Base-by-base conservation (phyloP, 2,888 invertebrate species). In the Ceriagrion tenellum region DNA sequence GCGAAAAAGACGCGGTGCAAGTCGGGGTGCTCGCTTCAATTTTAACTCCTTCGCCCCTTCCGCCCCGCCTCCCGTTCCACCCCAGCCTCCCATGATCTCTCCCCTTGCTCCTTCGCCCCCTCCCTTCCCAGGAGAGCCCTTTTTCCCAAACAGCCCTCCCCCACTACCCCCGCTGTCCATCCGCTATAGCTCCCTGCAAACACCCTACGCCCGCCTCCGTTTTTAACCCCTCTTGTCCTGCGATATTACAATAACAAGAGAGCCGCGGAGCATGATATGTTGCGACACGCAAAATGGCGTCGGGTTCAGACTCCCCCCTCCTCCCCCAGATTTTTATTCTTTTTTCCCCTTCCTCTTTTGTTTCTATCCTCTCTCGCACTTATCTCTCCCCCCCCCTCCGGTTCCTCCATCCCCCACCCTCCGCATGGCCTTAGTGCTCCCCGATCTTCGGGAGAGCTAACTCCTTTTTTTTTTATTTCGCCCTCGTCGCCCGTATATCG, bases 231-330 rank as follows among this genome's bases (percentile, higher is more conserved):
- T 93, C 93, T 63, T 93, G 93, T 93, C 93, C 93, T 93, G 93
- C 69, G 93, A 93, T 93, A 93, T 93, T 93, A 93, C 93, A 93
- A 93, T 93, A 93, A 93, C 93, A 93, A 69, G 93, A 93, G 69
- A 47, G 93, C 93, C 93, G 69, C 47, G 93, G 93, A 93, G 93
- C 47, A 93, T 93, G 93, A 93, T 93, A 69, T 93, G 93, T 93
- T 69, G 93, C 93, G 93, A 93, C 93, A 93, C 93, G 93, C 93
- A 93, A 93, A 93, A 93, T 93, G 93, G 93, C 93, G 93, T 35
- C 81, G 35, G 47, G 81, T 74, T 47, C 93, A 12, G 20, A 23
- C 69, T 47, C 1, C 30, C 20, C 69, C 18, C 23, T 40, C 40
- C 40, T 2, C 35, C 40, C 47, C n/a, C 55, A 47, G 47, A 47